Conservation (phyloP, 2,888 invertebrate genomes). For the Polyploca ridens region DNA sequence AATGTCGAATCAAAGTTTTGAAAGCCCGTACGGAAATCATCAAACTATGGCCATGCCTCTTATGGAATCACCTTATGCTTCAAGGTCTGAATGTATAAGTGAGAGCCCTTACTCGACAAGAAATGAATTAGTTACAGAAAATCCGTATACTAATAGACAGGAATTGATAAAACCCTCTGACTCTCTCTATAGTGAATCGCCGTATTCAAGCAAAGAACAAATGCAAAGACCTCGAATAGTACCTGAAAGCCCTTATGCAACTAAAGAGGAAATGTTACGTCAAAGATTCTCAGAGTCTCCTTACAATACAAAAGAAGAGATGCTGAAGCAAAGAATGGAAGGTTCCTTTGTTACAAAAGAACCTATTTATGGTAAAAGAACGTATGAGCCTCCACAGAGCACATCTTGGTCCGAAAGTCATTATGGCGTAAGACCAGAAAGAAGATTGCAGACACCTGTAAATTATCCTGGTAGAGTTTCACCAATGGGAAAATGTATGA, state of each 20-base stretch:
- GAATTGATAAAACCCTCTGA: conserved; percentile 65
- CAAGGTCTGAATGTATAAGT: conserved; percentile 53
- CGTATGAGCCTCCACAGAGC: conserved; percentile 75
- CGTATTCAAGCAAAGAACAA: conserved; percentile 79
- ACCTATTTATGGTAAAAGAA: conserved; percentile 72
- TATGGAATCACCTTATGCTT: conserved; percentile 67
- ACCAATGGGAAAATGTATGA: conserved; percentile 78
- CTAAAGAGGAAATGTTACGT: conserved; percentile 81
- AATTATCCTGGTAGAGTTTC: conserved; percentile 69
- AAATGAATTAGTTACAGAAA: conserved; percentile 51
- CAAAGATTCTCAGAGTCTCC: conserved; percentile 81
- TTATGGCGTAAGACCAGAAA: conserved; percentile 72
- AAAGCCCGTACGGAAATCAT: conserved; percentile 73
- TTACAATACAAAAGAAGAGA: conserved; percentile 79
- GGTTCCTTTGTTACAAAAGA: conserved; percentile 60
- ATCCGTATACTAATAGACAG: conserved; percentile 58
- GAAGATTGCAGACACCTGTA: conserved; percentile 72
- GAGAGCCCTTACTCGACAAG: conserved; percentile 54
- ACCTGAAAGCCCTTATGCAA: conserved; percentile 73
- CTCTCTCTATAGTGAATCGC: conserved; percentile 69
- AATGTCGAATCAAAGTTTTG: conserved; percentile 73
- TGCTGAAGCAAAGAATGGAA: conserved; percentile 76
- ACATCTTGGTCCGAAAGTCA: conserved; percentile 74
- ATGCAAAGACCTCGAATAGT: conserved; percentile 69
- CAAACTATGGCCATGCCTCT: conserved; percentile 72